These are phyloP conservation scores for Pseudomyrmex cubaensis DNA, from an alignment of 1,140 invertebrate species.

Conservation along the genomic window DNA sequence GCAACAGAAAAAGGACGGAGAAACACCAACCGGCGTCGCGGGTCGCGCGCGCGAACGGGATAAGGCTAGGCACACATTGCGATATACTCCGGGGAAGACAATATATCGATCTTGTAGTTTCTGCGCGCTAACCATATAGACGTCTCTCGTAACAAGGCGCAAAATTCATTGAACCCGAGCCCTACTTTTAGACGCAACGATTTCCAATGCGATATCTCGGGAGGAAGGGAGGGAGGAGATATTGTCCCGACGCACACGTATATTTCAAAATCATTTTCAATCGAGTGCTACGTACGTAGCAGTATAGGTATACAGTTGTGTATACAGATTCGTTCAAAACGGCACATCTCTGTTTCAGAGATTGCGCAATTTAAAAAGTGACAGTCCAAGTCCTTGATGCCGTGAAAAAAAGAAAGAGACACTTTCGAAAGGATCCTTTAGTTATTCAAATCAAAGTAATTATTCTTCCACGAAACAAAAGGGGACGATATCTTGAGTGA, in stretches of 20 bases:
- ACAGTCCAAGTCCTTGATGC: slow-evolving; percentile 22
- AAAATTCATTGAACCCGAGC: slow-evolving; percentile 23
- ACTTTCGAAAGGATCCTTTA: slow-evolving; percentile 16
- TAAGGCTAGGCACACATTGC: slow-evolving; percentile 33
- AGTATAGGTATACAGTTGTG: neutral
- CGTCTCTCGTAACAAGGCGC: neutral
- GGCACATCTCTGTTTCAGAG: neutral
- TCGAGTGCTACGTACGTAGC: neutral
- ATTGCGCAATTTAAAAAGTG: slow-evolving; percentile 26
- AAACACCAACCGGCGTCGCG: slow-evolving; percentile 32
- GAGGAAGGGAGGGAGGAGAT: neutral
- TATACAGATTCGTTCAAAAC: slow-evolving; percentile 24
- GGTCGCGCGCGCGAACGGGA: neutral
- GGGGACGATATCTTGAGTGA: neutral
- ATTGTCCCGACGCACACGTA: neutral
- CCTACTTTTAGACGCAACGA: slow-evolving; percentile 14
- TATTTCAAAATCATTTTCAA: slow-evolving; percentile 23
- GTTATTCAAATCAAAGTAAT: neutral
- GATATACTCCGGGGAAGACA: slow-evolving; percentile 6
- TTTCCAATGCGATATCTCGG: neutral
- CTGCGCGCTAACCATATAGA: neutral
- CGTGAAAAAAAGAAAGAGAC: neutral
- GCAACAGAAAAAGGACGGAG: slow-evolving; percentile 3
- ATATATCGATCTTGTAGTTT: slow-evolving; percentile 48
- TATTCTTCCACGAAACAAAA: neutral